These are phyloP conservation scores for Geotrupes spiniger DNA, from an alignment of 2,888 invertebrate genomes.

Conservation along the genomic window DNA sequence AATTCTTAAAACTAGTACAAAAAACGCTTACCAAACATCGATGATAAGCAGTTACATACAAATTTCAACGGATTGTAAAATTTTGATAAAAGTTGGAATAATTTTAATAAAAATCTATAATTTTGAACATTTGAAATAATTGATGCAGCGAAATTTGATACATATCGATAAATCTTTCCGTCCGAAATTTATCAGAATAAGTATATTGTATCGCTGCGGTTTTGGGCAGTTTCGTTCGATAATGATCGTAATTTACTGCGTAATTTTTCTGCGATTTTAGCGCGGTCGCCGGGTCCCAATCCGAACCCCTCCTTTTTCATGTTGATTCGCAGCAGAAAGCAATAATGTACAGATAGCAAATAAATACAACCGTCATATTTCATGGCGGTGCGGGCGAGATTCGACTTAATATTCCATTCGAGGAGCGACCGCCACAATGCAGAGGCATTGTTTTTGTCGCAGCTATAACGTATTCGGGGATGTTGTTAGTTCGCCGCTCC, in stretches of 20 bases:
- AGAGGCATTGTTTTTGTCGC: conserved; percentile 26
- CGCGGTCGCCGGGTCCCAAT: background rate
- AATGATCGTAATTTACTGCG: background rate
- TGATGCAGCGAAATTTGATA: too few relatives aligned
- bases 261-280: background rate
- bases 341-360: conserved; percentile 23
- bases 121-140: too few relatives aligned
- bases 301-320: conserved; percentile 22
- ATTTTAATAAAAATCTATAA: too few relatives aligned
- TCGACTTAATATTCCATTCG: conserved; percentile 30
- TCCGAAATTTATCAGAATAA: too few relatives aligned
- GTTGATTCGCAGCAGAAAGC: conserved; percentile 20
- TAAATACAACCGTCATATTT: conserved; percentile 25
- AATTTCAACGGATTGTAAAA: too few relatives aligned
- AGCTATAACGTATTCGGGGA: conserved; percentile 25
- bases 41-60: too few relatives aligned
- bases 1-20: too few relatives aligned
- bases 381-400: conserved; percentile 20
- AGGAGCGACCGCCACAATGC: conserved; percentile 21
- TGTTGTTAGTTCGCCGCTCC: conserved; percentile 17
- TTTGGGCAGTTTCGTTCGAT: too few relatives aligned
- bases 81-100: too few relatives aligned
- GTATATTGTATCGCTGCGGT: too few relatives aligned
- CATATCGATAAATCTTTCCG: too few relatives aligned
- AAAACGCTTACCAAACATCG: too few relatives aligned